phyloP scores from a whole-genome alignment of 2,797 vertebrate species.

The Odontamblyopus lacepedii region DNA sequence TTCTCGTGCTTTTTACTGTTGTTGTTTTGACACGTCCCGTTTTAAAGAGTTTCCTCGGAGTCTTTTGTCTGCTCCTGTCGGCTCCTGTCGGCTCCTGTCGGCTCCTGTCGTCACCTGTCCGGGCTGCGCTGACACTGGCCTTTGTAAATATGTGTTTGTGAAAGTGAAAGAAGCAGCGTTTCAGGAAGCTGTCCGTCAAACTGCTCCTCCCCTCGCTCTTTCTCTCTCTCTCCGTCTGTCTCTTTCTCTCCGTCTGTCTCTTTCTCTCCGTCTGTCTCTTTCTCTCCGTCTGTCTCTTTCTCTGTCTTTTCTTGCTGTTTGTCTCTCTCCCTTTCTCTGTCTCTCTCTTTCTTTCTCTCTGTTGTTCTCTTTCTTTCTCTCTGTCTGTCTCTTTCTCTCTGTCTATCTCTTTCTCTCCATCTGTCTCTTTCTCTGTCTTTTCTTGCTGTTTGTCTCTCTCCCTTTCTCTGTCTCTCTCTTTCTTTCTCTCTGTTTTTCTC shows the following conservation, averaged over 20 bases:
- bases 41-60: not conserved
- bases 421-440: too few species aligned
- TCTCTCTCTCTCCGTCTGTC: not conserved
- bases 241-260: not conserved
- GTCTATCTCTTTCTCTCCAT: too few species aligned
- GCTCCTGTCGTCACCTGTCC: not conserved
- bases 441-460: too few species aligned
- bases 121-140: not conserved
- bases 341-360: too few species aligned
- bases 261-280: not conserved
- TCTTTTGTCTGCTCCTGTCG: not conserved
- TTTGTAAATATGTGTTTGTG: conserved; percentile 10
- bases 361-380: too few species aligned
- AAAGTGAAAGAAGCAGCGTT: conserved; percentile 4
- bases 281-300: too few species aligned
- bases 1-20: not conserved
- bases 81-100: not conserved
- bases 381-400: too few species aligned
- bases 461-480: not conserved
- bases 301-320: not conserved
- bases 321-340: not conserved
- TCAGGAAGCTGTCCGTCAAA: conserved; percentile 21
- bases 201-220: not conserved
- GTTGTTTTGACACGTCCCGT: not conserved
- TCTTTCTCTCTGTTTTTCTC: not conserved